A percentile compares a stretch with the other conserved stretches of the same genome.
Conservation (phyloP, 1,140 invertebrate species). For the Venturia canescens region DNA sequence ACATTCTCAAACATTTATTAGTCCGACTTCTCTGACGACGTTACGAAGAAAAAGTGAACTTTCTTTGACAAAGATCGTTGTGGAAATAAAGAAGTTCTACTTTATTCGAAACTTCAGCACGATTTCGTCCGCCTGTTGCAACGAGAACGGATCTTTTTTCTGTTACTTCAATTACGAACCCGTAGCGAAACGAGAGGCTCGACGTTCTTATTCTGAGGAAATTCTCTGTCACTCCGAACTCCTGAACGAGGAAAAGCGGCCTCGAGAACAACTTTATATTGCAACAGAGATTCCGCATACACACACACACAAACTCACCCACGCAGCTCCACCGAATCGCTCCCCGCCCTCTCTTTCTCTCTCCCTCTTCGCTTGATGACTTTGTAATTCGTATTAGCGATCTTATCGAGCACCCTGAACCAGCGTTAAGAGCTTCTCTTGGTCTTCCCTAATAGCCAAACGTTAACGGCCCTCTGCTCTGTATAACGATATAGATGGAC, state of each 20-base stretch:
- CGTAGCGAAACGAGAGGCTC: conserved; percentile 2
- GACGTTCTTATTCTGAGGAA: not conserved
- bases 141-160: conserved; percentile 1
- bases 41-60: no score
- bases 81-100: no score
- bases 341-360: not conserved
- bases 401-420: conserved; percentile 28
- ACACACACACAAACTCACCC: not conserved
- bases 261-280: not conserved
- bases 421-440: conserved; percentile 6
- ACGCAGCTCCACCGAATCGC: conserved; percentile 1
- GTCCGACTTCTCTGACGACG: no score
- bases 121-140: not conserved
- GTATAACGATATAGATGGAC: not conserved
- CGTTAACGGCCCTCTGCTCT: conserved; percentile 25
- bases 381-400: conserved; percentile 48
- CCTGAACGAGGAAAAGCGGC: not conserved
- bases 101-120: not conserved
- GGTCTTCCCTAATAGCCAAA: conserved; percentile 33
- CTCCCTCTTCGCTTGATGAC: conserved; percentile 31
- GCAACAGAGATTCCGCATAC: not conserved
- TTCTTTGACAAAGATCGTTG: no score
- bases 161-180: conserved; percentile 40
- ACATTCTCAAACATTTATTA: no score
- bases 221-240: not conserved